Evolutionary conservation across 2,888 invertebrate genomes (phyloP).

Genomic region (Amorpha juglandis): DNA sequence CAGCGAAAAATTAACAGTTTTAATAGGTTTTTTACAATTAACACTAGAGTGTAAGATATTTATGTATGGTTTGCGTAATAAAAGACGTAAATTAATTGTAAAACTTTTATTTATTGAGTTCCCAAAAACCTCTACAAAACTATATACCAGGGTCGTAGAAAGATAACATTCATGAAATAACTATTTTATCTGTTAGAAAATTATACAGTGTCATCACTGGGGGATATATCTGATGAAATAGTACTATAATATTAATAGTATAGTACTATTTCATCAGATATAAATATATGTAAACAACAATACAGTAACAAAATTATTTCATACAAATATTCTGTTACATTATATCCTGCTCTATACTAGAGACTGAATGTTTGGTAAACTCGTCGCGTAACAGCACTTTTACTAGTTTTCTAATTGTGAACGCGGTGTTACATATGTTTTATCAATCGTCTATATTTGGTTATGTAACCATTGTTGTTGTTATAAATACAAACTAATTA

Average conservation of each 20-base stretch:
- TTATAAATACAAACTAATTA: too few species aligned
- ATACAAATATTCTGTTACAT: too few species aligned
- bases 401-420: too few species aligned
- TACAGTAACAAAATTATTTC: slow-evolving; percentile 31
- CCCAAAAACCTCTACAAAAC: slow-evolving; percentile 83
- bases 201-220: slow-evolving; percentile 52
- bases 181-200: slow-evolving; percentile 44
- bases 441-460: too few species aligned
- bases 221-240: slow-evolving; percentile 34
- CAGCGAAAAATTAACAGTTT: slow-evolving; percentile 20
- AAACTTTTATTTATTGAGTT: slow-evolving; percentile 75
- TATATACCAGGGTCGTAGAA: slow-evolving; percentile 76
- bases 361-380: too few species aligned
- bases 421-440: too few species aligned
- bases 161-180: slow-evolving; percentile 63
- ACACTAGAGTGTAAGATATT: slow-evolving; percentile 9
- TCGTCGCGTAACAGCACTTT: too few species aligned
- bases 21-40: slow-evolving; percentile 24
- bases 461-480: too few species aligned
- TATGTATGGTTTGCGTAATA: slow-evolving; percentile 32
- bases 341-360: too few species aligned
- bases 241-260: too few species aligned
- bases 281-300: too few species aligned
- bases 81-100: slow-evolving; percentile 51
- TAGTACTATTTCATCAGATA: too few species aligned